Evolutionary conservation across 92 coral and sea anemone species (phyloP).

Genomic region (Metridium senile): DNA sequence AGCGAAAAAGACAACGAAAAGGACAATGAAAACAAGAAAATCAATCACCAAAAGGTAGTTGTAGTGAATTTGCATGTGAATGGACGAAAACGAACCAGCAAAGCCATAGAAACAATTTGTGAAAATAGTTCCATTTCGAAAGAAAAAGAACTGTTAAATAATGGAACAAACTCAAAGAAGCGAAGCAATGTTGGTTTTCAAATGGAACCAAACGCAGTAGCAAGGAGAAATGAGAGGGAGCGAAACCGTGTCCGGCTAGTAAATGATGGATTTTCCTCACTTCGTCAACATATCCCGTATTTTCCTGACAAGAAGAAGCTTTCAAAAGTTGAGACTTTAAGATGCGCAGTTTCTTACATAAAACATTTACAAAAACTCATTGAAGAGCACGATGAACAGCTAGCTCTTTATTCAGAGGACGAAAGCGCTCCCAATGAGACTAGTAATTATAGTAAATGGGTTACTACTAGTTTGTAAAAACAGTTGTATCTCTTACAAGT

Average conservation of each 20-base stretch:
- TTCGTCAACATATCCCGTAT: conserved; percentile 95
- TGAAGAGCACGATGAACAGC: conserved; percentile 85
- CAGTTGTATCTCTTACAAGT: not conserved
- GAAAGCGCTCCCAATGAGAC: conserved; percentile 19
- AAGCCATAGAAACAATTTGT: conserved; percentile 28
- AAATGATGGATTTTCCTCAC: conserved; percentile 93
- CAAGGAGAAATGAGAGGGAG: conserved; percentile 93
- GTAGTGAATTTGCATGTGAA: conserved; percentile 25
- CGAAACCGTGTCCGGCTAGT: conserved; percentile 95
- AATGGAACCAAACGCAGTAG: conserved; percentile 86
- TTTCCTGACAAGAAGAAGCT: conserved; percentile 94
- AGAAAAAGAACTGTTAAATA: not conserved
- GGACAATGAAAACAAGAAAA: conserved; percentile 29
- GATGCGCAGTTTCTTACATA: conserved; percentile 95
- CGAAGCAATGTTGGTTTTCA: conserved; percentile 36
- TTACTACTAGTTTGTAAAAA: not conserved
- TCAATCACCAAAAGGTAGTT: conserved; percentile 16
- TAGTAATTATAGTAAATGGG: conserved; percentile 21
- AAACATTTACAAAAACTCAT: conserved; percentile 91
- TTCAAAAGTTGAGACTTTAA: conserved; percentile 95
- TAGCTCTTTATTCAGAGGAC: conserved; percentile 11
- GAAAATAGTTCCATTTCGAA: not conserved
- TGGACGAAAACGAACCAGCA: conserved; percentile 17
- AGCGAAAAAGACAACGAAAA: conserved; percentile 32
- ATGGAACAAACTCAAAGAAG: not conserved